Evolutionary conservation across 2,888 invertebrate species (phyloP).

Genomic region (Hoplodrina ambigua): DNA sequence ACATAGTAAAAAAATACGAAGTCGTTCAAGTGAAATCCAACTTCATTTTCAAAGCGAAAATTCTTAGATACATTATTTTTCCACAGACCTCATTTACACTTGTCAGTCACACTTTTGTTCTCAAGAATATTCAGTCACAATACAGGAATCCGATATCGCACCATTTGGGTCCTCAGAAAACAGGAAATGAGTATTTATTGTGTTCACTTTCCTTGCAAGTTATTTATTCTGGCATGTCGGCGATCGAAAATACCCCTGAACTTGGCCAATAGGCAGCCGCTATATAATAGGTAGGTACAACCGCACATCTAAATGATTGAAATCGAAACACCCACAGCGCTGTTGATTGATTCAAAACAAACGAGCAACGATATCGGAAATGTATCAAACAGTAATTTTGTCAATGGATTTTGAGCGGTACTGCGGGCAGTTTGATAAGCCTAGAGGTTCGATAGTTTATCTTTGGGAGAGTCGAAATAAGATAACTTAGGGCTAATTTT

Average conservation of each 20-base stretch:
- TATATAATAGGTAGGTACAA: neutral
- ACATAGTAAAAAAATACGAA: no score
- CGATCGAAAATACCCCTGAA: neutral
- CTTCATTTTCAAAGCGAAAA: neutral
- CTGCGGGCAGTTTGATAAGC: neutral
- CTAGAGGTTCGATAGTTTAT: neutral
- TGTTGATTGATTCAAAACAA: conserved; percentile 10
- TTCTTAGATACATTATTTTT: neutral
- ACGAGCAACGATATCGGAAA: neutral
- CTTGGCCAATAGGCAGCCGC: neutral
- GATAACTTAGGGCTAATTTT: neutral
- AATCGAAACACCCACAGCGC: neutral
- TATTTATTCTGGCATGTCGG: conserved; percentile 3
- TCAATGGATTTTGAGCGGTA: neutral
- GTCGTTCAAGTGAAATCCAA: neutral
- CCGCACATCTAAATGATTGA: neutral
- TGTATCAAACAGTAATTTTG: conserved; percentile 2
- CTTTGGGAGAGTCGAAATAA: neutral
- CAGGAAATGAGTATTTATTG: conserved; percentile 44
- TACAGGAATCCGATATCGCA: conserved; percentile 16
- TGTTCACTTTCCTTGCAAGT: conserved; percentile 15
- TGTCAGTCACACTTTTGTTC: conserved; percentile 6
- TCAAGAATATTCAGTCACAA: conserved; percentile 13
- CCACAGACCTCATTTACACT: conserved; percentile 4
- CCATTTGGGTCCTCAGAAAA: conserved; percentile 23